Evolutionary conservation across 2,888 invertebrate species (phyloP), one percentile per base, ranked within the genome.

Genomic region (Agapostemon virescens): DNA sequence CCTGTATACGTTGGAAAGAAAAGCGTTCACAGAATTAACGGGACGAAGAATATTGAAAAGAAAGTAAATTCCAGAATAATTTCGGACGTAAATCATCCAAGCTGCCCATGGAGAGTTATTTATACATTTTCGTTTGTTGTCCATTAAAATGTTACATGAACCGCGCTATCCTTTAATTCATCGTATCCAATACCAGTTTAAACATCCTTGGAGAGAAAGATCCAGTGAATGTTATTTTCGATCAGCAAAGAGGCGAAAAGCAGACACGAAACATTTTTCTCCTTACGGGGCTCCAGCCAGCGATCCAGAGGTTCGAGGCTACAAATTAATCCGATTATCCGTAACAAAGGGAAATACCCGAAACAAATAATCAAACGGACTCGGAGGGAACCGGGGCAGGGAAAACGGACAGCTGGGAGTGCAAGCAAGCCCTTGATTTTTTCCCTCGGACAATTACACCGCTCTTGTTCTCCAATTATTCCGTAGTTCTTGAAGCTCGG

Each of bases 321-420:
- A 78, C 74, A 69, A 64, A 64, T 69, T 64, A 74, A 79, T 73
- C 55, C 64, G 68, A 73, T 80, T 79, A 79, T 66, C 55, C 64
- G 15, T 30, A 6, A 45, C 26, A 49, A 67, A 70, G 64, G 20
- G 33, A 45, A 52, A 64, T 55, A 78, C 45, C 33, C 61, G 79
- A 69, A 79, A 69, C 68, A 79, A 73, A 78, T 64, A 66, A 64
- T 30, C 33, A 61, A 77, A 49, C 63, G 36, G 40, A 26, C 33
- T 30, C 58, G 30, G 20, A 26, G 55, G 2, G 26, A 6, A 5
- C 2, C 0, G 49, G 7, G 49, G 49, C n/a, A n/a, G 49, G 13
- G 38, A 11, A 1, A 11, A 2, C 1, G 38, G 38, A 7, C 1
- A n/a, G n/a, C 5, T 33, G 5, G 5, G 38, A 11, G 9, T 49